These are phyloP conservation scores for Apotomis capreana DNA, from an alignment of 2,888 invertebrate species.

Conservation along the genomic window DNA sequence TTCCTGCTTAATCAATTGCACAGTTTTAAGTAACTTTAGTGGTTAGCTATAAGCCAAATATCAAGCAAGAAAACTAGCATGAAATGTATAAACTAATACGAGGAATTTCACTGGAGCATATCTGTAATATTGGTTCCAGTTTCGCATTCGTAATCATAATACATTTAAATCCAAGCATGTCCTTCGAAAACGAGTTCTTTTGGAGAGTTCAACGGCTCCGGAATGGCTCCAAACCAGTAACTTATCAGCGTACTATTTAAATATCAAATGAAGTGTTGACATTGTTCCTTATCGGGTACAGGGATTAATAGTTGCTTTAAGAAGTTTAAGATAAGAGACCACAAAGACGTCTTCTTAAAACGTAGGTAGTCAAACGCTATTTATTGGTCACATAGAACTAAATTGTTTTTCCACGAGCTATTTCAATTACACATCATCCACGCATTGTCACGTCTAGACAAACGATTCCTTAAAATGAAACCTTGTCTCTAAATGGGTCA, in stretches of 20 bases:
- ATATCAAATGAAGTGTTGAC: conserved; percentile 25
- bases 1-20: too few species aligned
- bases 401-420: conserved; percentile 9
- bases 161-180: conserved; percentile 51
- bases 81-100: too few species aligned
- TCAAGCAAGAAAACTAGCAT: neutral
- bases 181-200: conserved; percentile 71
- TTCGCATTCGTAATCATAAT: conserved; percentile 17
- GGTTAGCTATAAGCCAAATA: neutral
- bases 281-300: conserved; percentile 50
- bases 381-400: neutral
- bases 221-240: conserved; percentile 22
- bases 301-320: conserved; percentile 37
- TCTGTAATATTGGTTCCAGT: neutral
- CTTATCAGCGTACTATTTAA: conserved; percentile 23
- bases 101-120: neutral
- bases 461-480: conserved; percentile 18
- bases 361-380: neutral
- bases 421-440: conserved; percentile 18
- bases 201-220: conserved; percentile 70
- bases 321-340: conserved; percentile 33
- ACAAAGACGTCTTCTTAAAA: conserved; percentile 42
- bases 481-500: conserved; percentile 29
- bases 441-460: conserved; percentile 28
- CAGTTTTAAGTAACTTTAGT: too few species aligned